Base-by-base conservation (phyloP, 2,113 vertebrate genomes). In the Picathartes gymnocephalus region DNA sequence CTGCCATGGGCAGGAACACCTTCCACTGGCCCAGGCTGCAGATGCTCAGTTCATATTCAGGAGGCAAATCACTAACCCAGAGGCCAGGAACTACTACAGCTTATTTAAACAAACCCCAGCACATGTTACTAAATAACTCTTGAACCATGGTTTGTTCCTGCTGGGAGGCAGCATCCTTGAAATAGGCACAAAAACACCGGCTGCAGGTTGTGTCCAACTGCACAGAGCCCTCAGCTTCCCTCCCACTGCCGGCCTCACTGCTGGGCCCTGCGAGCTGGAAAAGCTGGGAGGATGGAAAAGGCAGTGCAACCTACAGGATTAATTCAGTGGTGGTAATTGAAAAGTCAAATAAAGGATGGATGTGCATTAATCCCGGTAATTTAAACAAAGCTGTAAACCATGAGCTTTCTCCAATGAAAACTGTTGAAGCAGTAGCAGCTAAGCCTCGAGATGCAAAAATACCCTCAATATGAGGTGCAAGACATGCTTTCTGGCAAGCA, bases 261-360 rank as follows among this genome's bases (percentile, higher is more conserved):
- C 74, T 62, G 90, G 58, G 19, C 1, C 4, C 82, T 54, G 74
- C 0, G 2, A 68, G 72, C 74, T 0, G 10, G 91, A 94, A 94
- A 95, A 92, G 80, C 90, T 71, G 68, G 70, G 64, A 83, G 68
- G 58, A 78, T 95, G 95, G 94, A 93, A 96, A 93, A 94, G 80
- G 40, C 88, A 93, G 94, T 90, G 25, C 71, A 81, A 79, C 79
- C 78, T 50, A 68, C 86, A 73, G 91, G 88, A 94, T 96, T 84
- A 92, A 95, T 78, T 94, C 94, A 68, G 20, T 76, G 69, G 90
- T 90, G 39, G 85, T 93, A 83, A 95, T 64, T 97, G 95, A 74
- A 95, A 97, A 92, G 96, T 92, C 78, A 94, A 70, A 76, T 66
- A 84, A 97, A 93, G 95, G 95, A 89, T 92, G 86, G 85, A 69